Evolutionary conservation across 2,113 vertebrate genomes (phyloP).

Genomic region (Hiodon alosoides): DNA sequence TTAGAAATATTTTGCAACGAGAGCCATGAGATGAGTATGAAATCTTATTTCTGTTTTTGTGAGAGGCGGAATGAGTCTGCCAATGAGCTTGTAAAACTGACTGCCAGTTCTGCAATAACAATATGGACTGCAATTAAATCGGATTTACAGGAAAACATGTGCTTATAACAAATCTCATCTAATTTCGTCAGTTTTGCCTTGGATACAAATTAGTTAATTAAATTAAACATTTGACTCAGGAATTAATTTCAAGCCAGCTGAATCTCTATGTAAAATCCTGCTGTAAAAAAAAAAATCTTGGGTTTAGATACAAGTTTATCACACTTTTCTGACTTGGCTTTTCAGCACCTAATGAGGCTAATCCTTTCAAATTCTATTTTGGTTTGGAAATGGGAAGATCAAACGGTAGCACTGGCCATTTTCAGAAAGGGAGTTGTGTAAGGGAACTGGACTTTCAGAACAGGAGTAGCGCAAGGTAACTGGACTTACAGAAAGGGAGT

Average conservation of each 20-base stretch:
- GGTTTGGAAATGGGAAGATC: conserved; percentile 2
- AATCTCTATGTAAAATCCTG: no score
- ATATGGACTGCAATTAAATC: background rate
- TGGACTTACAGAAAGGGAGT: no score
- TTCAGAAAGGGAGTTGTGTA: no score
- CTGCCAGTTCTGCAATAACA: background rate
- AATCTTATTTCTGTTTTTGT: no score
- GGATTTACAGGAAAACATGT: conserved; percentile 1
- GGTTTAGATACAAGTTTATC: no score
- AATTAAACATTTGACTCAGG: conserved; percentile 1
- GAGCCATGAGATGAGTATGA: no score
- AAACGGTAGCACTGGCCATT: background rate
- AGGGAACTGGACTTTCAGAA: no score
- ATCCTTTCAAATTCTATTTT: background rate
- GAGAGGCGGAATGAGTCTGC: no score
- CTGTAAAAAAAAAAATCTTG: background rate
- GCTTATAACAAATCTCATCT: background rate
- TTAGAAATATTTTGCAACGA: no score
- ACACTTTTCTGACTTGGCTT: no score
- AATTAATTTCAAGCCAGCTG: background rate
- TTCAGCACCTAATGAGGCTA: background rate
- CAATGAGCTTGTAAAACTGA: background rate
- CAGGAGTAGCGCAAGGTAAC: no score
- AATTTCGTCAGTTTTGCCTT: background rate
- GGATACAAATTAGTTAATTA: background rate